Evolutionary conservation across 2,888 invertebrate genomes (phyloP).

Genomic region (Eristalinus sepulchralis): DNA sequence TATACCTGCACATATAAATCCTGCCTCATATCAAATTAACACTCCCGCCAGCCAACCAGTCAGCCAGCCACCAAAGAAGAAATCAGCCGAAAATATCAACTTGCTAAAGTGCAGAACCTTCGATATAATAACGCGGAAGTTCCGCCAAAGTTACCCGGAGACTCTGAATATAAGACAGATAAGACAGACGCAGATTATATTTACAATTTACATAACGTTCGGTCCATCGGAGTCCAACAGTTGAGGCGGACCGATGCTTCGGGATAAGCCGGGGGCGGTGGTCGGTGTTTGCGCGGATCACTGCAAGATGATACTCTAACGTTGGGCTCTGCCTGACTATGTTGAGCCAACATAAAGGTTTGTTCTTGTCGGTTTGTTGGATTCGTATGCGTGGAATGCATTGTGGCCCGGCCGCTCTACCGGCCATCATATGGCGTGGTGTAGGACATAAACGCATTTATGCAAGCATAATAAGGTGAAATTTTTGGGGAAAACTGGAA

Average conservation of each 20-base stretch:
- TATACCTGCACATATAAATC: slow-evolving; percentile 37
- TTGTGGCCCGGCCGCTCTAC: slow-evolving; percentile 35
- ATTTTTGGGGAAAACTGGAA: slow-evolving; percentile 69
- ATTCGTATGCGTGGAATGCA: slow-evolving; percentile 65
- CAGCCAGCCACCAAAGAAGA: slow-evolving; percentile 27
- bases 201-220: slow-evolving; percentile 69
- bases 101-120: slow-evolving; percentile 61
- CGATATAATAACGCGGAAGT: slow-evolving; percentile 69
- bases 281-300: not conserved
- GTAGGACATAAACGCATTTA: slow-evolving; percentile 71
- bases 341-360: slow-evolving; percentile 43
- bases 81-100: slow-evolving; percentile 56
- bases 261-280: not conserved
- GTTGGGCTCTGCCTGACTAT: slow-evolving; percentile 43
- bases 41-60: not conserved
- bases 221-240: slow-evolving; percentile 23
- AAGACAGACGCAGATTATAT: slow-evolving; percentile 66
- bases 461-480: slow-evolving; percentile 72
- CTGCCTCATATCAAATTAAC: slow-evolving; percentile 49
- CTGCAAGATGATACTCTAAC: slow-evolving; percentile 58
- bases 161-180: slow-evolving; percentile 63
- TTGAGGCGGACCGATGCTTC: not conserved
- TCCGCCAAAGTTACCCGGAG: slow-evolving; percentile 56
- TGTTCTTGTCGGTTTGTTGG: slow-evolving; percentile 45
- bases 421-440: slow-evolving; percentile 47